A percentile compares a stretch with the other conserved stretches of the same genome.
These are phyloP conservation scores for Phaethon lepturus DNA, from an alignment of 2,113 vertebrate genomes.

Conservation along the genomic window DNA sequence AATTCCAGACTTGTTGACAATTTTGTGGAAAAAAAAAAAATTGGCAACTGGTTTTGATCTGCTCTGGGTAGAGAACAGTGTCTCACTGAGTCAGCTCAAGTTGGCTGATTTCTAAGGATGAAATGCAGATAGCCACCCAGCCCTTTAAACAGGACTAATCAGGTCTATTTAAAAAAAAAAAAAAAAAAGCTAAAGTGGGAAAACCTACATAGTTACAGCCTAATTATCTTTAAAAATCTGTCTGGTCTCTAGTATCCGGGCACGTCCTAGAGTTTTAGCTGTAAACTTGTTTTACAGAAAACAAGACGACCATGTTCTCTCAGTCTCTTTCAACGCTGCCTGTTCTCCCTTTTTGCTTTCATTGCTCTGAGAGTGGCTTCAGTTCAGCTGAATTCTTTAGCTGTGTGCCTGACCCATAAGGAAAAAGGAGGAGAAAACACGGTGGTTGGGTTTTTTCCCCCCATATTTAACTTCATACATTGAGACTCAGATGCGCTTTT, in stretches of 20 bases:
- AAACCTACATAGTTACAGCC: not conserved
- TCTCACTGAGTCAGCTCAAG: not conserved
- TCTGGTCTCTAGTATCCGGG: not conserved
- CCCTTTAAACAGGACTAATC: not conserved
- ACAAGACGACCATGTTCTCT: not conserved
- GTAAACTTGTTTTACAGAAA: not conserved
- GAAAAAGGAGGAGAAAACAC: not conserved
- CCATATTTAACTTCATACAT: not conserved
- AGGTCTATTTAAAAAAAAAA: not conserved
- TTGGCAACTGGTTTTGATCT: not conserved
- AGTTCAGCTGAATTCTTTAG: not conserved
- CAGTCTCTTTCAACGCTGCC: not conserved
- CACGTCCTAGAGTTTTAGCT: not conserved
- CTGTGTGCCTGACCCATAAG: not conserved
- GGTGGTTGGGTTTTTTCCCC: fast-evolving
- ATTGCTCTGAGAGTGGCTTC: not conserved
- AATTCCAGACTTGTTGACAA: not conserved
- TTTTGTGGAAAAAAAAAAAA: not conserved
- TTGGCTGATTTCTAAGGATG: not conserved
- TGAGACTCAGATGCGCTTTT: not conserved
- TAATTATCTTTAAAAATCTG: not conserved
- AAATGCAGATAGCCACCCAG: not conserved
- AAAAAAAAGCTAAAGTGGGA: not conserved
- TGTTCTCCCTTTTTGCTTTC: not conserved
- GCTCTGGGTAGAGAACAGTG: not conserved